Conservation (phyloP, 2,113 vertebrate species). For the Lagopus leucura region DNA sequence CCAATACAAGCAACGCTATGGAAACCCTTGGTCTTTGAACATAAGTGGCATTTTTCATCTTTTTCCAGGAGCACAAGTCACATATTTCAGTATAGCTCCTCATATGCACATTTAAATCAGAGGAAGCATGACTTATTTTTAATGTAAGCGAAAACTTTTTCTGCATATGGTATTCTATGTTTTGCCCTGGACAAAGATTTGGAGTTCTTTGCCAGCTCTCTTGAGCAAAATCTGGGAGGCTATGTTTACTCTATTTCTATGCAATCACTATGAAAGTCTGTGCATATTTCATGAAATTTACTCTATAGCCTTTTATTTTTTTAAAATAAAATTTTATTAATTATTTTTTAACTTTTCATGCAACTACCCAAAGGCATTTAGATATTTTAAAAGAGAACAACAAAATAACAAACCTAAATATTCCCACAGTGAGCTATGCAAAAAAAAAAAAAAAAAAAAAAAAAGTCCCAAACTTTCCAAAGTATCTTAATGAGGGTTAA, state of each 20-base stretch:
- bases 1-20: not conserved
- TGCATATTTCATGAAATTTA: slow-evolving; percentile 2
- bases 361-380: slow-evolving; percentile 52
- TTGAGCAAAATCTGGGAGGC: not conserved
- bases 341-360: slow-evolving; percentile 6
- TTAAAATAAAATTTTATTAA: slow-evolving; percentile 1
- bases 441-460: slow-evolving; percentile 13
- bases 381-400: slow-evolving; percentile 68
- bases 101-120: not conserved
- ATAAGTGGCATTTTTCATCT: not conserved
- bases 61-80: not conserved
- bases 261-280: not conserved
- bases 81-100: not conserved
- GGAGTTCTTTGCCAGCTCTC: not conserved
- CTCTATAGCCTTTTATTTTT: not conserved
- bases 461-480: slow-evolving; percentile 74
- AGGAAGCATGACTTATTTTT: not conserved
- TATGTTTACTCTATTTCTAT: not conserved
- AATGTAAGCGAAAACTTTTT: not conserved
- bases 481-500: slow-evolving; percentile 82
- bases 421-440: slow-evolving; percentile 72
- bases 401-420: slow-evolving; percentile 74
- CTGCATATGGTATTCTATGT: not conserved
- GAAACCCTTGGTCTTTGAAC: not conserved
- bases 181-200: not conserved